Evolutionary conservation across 2,113 vertebrate genomes (phyloP).

Genomic region (Myocastor coypus): DNA sequence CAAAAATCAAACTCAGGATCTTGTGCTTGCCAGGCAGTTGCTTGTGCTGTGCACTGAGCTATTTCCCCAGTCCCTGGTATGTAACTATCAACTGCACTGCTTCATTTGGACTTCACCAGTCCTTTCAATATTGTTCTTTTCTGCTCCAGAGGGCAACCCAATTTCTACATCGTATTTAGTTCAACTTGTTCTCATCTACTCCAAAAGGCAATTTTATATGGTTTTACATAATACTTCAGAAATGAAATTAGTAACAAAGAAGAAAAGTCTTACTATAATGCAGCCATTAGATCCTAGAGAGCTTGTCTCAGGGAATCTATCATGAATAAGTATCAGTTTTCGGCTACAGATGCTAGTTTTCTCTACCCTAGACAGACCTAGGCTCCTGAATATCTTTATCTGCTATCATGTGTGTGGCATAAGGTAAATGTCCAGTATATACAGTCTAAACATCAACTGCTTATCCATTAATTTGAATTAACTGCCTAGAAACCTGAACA

Average conservation of each 20-base stretch:
- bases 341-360: background rate
- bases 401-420: background rate
- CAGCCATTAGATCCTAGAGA: background rate
- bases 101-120: slow-evolving; percentile 16
- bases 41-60: too few species aligned
- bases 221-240: background rate
- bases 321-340: background rate
- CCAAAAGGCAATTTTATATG: background rate
- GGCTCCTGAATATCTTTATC: background rate
- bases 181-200: background rate
- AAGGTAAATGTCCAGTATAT: background rate
- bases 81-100: background rate
- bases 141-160: background rate
- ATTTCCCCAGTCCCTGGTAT: too few species aligned
- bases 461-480: background rate
- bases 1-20: too few species aligned
- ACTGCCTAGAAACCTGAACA: background rate
- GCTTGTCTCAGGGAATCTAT: background rate
- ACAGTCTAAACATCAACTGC: background rate
- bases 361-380: background rate
- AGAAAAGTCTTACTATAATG: background rate
- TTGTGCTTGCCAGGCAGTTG: too few species aligned
- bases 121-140: background rate
- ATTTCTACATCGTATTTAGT: background rate
- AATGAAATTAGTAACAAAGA: background rate